Conservation (phyloP, 1,140 invertebrate genomes). For the Aphelenchoides avenae region DNA sequence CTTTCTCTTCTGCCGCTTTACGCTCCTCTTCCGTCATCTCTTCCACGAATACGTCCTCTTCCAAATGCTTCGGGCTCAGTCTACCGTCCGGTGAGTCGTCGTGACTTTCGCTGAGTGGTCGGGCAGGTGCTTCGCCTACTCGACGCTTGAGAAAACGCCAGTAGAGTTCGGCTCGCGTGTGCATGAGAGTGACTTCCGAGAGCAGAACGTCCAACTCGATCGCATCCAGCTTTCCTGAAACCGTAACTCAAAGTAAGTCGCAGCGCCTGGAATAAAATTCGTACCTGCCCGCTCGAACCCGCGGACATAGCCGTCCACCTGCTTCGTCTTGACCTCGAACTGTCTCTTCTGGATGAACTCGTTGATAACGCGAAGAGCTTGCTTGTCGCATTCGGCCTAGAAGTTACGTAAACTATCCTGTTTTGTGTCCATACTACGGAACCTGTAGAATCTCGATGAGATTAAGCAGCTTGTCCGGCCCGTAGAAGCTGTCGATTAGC, state of each 20-base stretch:
- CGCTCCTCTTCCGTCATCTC: slow-evolving; percentile 30
- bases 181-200: slow-evolving; percentile 83
- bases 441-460: slow-evolving; percentile 54
- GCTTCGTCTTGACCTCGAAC: slow-evolving; percentile 40
- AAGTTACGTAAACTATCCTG: slow-evolving; percentile 62
- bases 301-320: slow-evolving; percentile 23
- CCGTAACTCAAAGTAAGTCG: neutral
- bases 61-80: slow-evolving; percentile 4
- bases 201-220: slow-evolving; percentile 81
- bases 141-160: slow-evolving; percentile 78
- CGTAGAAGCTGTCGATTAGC: slow-evolving; percentile 87
- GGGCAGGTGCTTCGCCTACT: slow-evolving; percentile 66
- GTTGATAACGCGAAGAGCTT: slow-evolving; percentile 68
- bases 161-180: slow-evolving; percentile 82
- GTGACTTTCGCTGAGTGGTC: slow-evolving; percentile 54
- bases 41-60: slow-evolving; percentile 20
- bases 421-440: neutral
- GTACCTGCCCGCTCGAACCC: neutral
- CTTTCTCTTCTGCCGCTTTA: slow-evolving; percentile 20
- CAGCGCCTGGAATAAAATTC: neutral
- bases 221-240: slow-evolving; percentile 67
- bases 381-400: slow-evolving; percentile 80
- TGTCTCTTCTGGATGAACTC: slow-evolving; percentile 73
- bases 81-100: slow-evolving; percentile 1
- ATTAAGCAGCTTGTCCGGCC: slow-evolving; percentile 60